Percentiles rank a stretch among this genome's conserved stretches.
phyloP scores from a whole-genome alignment of 2,888 invertebrate species.

The Crossocerus cetratus region DNA sequence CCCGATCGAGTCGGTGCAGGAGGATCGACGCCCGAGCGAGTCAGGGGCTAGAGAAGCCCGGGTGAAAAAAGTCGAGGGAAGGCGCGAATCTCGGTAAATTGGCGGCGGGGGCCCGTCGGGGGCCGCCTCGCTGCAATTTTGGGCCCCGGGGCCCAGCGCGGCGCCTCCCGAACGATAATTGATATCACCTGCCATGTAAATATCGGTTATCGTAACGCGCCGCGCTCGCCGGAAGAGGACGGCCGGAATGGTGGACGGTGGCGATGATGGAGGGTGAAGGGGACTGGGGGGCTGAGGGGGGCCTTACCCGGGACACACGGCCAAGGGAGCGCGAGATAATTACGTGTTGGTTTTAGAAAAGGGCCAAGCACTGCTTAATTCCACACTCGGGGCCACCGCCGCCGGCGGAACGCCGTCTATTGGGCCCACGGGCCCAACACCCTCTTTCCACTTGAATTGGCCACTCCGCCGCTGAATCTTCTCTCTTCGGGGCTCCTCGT shows the following conservation, averaged over 20 bases:
- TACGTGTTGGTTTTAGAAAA: constrained; percentile 77
- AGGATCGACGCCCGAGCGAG: constrained; percentile 10
- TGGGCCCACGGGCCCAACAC: constrained; percentile 11
- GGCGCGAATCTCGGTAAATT: constrained; percentile 68
- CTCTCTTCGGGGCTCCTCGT: constrained; percentile 6
- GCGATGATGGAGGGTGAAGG: no score
- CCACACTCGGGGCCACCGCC: constrained; percentile 57
- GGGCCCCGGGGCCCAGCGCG: constrained; percentile 47
- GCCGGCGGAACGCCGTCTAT: constrained; percentile 49
- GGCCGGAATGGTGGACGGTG: constrained; percentile 44
- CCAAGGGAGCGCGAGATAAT: constrained; percentile 67
- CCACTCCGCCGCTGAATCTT: constrained; percentile 14
- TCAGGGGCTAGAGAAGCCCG: constrained; percentile 27
- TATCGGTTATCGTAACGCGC: constrained; percentile 66
- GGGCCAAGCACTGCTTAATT: constrained; percentile 70
- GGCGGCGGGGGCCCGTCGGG: constrained; percentile 41
- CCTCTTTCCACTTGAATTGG: constrained; percentile 26
- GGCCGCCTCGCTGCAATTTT: constrained; percentile 56
- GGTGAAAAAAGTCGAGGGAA: constrained; percentile 41
- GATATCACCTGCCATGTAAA: constrained; percentile 77
- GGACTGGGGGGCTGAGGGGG: no score
- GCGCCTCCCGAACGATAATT: constrained; percentile 70
- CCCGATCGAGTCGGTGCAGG: constrained; percentile 30
- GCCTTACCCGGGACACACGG: constrained; percentile 66
- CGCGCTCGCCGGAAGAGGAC: constrained; percentile 58